phyloP scores from a whole-genome alignment of 2,797 vertebrate species.

The Ceryle rudis region DNA sequence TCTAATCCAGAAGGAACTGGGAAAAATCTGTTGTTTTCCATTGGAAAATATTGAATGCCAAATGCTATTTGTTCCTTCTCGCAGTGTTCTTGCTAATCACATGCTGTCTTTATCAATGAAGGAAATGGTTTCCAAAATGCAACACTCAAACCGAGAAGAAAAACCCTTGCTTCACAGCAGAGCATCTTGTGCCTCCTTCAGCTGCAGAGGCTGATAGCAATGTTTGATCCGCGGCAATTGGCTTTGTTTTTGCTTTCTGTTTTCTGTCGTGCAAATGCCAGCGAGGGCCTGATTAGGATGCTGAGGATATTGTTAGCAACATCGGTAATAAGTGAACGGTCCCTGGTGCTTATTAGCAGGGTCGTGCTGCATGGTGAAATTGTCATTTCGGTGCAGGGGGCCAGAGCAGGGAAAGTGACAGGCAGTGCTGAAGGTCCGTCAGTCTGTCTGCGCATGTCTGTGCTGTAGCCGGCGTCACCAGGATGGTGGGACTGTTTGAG shows the following conservation, averaged over 20 bases:
- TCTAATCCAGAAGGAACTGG: constrained; percentile 31
- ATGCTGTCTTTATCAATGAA: constrained; percentile 38
- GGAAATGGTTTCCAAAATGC: neutral
- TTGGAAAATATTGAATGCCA: constrained; percentile 36
- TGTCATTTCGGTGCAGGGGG: constrained; percentile 43
- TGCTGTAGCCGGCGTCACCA: constrained; percentile 80
- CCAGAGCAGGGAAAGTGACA: constrained; percentile 42
- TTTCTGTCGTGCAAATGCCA: constrained; percentile 62
- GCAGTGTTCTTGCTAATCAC: constrained; percentile 37
- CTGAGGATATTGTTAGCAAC: constrained; percentile 55
- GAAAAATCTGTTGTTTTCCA: constrained; percentile 51
- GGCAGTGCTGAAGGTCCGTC: constrained; percentile 44
- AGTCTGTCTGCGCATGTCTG: neutral
- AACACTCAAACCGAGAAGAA: constrained; percentile 11
- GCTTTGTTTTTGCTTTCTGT: constrained; percentile 48
- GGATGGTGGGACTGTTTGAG: constrained; percentile 83
- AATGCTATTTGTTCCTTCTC: constrained; percentile 33
- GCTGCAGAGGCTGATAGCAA: neutral
- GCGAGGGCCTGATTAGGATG: constrained; percentile 56
- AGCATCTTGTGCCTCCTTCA: constrained; percentile 6
- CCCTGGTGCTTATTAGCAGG: constrained; percentile 46
- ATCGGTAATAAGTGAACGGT: constrained; percentile 53
- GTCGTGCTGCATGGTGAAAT: constrained; percentile 45
- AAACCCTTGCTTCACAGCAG: neutral
- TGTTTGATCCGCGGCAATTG: neutral